Percentiles rank a stretch among this genome's conserved stretches.
phyloP scores from a whole-genome alignment of 2,113 vertebrate species.

The Neoarius graeffei region DNA sequence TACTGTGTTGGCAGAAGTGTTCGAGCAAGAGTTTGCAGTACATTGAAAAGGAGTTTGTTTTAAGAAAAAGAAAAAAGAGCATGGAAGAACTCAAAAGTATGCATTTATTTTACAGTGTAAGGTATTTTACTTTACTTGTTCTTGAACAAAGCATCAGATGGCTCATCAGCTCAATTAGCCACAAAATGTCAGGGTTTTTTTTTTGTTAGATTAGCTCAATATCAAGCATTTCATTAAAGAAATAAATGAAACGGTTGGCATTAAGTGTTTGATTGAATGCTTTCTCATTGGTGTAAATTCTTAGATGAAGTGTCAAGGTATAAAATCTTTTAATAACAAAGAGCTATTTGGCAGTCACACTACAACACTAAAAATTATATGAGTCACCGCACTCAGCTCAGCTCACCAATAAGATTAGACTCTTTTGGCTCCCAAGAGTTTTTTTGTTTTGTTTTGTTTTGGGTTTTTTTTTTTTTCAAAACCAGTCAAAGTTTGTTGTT shows the following conservation, averaged over 20 bases:
- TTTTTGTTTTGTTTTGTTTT: background rate
- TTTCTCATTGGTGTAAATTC: background rate
- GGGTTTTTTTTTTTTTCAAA: background rate
- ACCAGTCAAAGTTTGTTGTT: background rate
- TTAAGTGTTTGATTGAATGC: background rate
- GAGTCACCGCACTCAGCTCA: background rate
- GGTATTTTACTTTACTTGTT: background rate
- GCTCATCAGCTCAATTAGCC: background rate
- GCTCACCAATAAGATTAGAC: constrained; percentile 3
- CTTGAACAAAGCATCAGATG: background rate
- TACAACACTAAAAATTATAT: background rate
- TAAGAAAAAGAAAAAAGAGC: background rate
- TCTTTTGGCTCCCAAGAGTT: background rate
- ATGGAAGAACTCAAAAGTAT: too few relatives aligned
- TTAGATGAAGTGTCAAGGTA: background rate
- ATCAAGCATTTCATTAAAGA: background rate
- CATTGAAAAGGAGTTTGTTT: background rate
- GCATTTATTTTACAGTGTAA: too few relatives aligned
- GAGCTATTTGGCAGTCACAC: background rate
- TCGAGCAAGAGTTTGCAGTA: background rate
- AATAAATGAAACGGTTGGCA: background rate
- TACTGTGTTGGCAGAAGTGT: background rate
- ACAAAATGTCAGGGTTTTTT: background rate
- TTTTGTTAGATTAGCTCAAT: background rate
- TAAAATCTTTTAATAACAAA: background rate